These are phyloP conservation scores for Vireo altiloquus DNA, from an alignment of 2,113 vertebrate genomes.

Conservation along the genomic window DNA sequence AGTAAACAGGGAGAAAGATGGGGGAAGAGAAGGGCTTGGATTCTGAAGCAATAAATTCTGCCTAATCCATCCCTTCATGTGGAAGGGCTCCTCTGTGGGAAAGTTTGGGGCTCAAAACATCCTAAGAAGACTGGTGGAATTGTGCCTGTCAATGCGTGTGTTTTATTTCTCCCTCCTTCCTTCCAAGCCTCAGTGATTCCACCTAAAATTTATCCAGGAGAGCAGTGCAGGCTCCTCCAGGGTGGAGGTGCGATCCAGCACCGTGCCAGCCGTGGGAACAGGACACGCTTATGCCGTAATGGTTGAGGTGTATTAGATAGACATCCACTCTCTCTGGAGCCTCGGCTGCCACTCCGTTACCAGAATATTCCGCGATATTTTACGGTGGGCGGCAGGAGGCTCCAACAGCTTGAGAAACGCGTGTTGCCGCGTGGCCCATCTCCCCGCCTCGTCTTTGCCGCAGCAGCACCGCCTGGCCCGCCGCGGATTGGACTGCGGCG, in stretches of 20 bases:
- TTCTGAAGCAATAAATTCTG: not conserved
- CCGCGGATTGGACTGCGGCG: not conserved
- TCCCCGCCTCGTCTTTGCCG: not conserved
- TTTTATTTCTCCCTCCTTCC: not conserved
- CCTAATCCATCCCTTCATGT: not conserved
- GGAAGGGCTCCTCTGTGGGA: not conserved
- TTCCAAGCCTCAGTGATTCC: not conserved
- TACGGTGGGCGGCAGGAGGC: not conserved
- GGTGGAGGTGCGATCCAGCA: not conserved
- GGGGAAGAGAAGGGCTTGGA: not conserved
- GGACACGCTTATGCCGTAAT: not conserved
- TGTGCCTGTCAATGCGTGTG: not conserved
- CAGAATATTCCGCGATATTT: rapidly evolving
- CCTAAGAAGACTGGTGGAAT: not conserved
- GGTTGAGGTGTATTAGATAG: rapidly evolving
- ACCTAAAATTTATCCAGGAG: not conserved
- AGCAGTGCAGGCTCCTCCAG: not conserved
- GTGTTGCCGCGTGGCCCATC: too few relatives aligned
- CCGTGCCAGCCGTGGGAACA: not conserved
- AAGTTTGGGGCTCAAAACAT: not conserved
- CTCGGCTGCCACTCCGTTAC: not conserved
- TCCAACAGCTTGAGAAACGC: not conserved
- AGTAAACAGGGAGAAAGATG: not conserved
- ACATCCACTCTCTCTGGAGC: rapidly evolving
- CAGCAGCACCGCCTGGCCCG: not conserved